These are phyloP conservation scores for Neolamprologus tretocephalus DNA, from an alignment of 2,113 vertebrate genomes.

Conservation along the genomic window DNA sequence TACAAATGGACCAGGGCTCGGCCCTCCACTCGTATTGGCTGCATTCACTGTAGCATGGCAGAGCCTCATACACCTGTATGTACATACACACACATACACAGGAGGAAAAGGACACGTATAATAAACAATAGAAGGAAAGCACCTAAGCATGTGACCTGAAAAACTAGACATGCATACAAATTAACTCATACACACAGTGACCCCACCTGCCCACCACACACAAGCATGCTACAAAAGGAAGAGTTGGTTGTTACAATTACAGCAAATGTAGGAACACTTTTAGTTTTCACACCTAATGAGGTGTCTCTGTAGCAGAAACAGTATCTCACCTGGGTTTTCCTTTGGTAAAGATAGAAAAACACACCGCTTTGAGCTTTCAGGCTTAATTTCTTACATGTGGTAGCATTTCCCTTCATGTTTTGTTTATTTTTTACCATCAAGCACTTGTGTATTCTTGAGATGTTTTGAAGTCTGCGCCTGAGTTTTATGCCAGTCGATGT, in stretches of 20 bases:
- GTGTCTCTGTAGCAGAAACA: background rate
- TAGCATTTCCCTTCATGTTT: background rate
- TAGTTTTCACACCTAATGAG: background rate
- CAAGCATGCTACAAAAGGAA: background rate
- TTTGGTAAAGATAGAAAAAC: background rate
- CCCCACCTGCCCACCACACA: background rate
- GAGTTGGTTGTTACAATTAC: background rate
- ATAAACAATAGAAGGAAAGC: background rate
- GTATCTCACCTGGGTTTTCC: background rate
- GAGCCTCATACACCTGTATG: slow-evolving; percentile 85
- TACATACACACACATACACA: background rate
- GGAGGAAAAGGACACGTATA: background rate
- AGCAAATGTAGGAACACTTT: background rate
- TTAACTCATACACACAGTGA: background rate
- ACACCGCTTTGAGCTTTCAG: background rate
- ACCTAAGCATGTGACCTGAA: background rate
- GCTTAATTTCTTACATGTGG: background rate
- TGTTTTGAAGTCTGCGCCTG: background rate
- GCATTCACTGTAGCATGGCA: slow-evolving; percentile 84
- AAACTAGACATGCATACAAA: background rate
- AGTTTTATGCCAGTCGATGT: background rate
- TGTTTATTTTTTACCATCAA: background rate
- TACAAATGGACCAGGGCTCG: slow-evolving; percentile 91
- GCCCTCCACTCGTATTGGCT: slow-evolving; percentile 82
- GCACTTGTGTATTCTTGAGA: background rate